A percentile compares a stretch with the other conserved stretches of the same genome.
phyloP scores from a whole-genome alignment of 2,113 vertebrate genomes.

The Quiscalus mexicanus region DNA sequence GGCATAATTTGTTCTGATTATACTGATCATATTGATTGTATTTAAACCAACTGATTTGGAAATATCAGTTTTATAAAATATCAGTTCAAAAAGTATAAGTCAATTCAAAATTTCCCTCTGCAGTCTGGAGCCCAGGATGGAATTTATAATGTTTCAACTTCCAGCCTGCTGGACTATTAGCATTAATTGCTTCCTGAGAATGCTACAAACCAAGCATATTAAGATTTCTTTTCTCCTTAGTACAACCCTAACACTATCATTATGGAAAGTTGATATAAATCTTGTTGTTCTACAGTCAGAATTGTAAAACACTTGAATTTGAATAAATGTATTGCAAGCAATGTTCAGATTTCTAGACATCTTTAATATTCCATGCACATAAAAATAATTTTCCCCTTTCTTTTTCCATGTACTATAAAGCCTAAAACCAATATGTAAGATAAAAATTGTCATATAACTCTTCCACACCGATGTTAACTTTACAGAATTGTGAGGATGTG shows the following conservation, averaged over 20 bases:
- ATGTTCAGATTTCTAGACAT: not conserved
- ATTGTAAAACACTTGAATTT: not conserved
- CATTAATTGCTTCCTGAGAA: constrained; percentile 27
- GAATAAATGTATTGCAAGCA: accelerated
- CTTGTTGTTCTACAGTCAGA: not conserved
- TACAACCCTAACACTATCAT: not conserved
- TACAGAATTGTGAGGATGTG: not conserved
- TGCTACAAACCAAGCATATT: not conserved
- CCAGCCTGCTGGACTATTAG: not conserved
- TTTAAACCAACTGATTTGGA: not conserved
- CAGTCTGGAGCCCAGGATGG: not conserved
- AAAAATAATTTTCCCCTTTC: not conserved
- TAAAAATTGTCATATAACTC: not conserved
- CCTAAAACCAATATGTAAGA: not conserved
- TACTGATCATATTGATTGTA: not conserved
- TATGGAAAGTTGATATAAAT: not conserved
- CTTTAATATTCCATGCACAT: not conserved
- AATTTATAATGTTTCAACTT: constrained; percentile 21
- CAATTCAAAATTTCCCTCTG: not conserved
- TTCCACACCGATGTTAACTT: not conserved
- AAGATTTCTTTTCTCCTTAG: constrained; percentile 4
- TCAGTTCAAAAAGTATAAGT: not conserved
- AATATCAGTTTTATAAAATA: not conserved
- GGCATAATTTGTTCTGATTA: not conserved
- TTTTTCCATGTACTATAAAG: not conserved